These are phyloP conservation scores for Sebastes alutus DNA, from an alignment of 2,797 vertebrate genomes.

Conservation along the genomic window DNA sequence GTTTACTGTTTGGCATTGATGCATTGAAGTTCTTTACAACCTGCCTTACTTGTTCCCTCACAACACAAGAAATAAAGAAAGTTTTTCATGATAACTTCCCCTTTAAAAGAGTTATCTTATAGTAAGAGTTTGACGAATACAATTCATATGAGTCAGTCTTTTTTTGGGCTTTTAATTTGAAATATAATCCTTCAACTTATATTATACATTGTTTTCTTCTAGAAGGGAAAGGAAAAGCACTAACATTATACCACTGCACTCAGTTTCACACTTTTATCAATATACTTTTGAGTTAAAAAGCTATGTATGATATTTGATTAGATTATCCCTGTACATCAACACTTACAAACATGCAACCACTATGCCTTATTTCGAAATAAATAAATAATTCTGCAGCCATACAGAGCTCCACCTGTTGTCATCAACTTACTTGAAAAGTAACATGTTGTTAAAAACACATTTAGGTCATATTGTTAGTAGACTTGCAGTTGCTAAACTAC, in stretches of 20 bases:
- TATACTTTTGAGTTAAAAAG: not conserved
- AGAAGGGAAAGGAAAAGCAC: not conserved
- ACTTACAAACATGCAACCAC: not conserved
- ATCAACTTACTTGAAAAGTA: too few species aligned
- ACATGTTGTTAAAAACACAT: too few species aligned
- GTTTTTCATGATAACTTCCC: not conserved
- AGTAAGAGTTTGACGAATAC: not conserved
- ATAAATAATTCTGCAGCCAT: too few species aligned
- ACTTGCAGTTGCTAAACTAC: too few species aligned
- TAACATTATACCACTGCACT: not conserved
- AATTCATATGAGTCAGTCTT: not conserved
- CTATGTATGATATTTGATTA: not conserved
- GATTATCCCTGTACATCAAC: not conserved
- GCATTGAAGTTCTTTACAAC: not conserved
- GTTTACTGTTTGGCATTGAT: not conserved
- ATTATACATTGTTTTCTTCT: not conserved
- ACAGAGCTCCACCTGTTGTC: too few species aligned
- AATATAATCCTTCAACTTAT: not conserved
- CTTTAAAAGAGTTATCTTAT: not conserved
- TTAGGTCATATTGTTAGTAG: too few species aligned
- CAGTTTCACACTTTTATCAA: not conserved
- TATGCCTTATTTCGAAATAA: too few species aligned
- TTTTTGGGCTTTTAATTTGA: not conserved
- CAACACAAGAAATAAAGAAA: too few species aligned
- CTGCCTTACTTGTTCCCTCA: not conserved